Evolutionary conservation across 64 coral and sea anemone genomes (phyloP), one percentile per base, ranked within the genome.

Genomic region (Pocillopora verrucosa): DNA sequence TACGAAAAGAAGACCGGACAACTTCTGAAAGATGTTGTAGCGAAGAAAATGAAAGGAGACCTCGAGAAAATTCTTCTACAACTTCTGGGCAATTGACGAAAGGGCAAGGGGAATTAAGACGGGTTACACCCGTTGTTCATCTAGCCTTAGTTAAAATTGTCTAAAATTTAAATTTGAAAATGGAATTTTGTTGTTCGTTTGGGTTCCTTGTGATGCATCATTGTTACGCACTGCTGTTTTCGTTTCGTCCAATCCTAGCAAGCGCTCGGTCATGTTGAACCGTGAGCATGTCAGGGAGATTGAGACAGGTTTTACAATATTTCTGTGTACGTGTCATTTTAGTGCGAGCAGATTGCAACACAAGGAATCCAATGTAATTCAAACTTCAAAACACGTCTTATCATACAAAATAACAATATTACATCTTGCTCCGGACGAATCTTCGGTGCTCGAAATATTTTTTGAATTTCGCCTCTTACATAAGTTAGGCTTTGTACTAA

Each of bases 11-110:
- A 75, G 34, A 86, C 72, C 19, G 90, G 82, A 38, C 83, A 92
- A 22, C 16, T 73, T 30, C 83, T 92, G 1, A 75, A 26, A 70
- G 51, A 75, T 16, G 82, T 86, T 9, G 82, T 92, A 3, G 84
- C 58, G 56, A 78, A 92, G 37, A 85, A 67, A 77, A 74, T 92
- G 57, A 92, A 87, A 36, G 90, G 90, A 34, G 90, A 92, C 74
- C 81, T 86, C 9, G 90, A 92, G n/a, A 76, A 37, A 20, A 24
- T 92, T 16, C 73, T 92, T 15, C 73, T 92, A 58, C 74, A 92
- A 38, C 73, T 92, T 17, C 74, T 92, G 58, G 81, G 86, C 15
- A 68, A 75, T 34, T 75, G n/a, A 72, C 58, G 4, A 81, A 35
- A 81, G 10, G 20, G 20, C 19, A 16, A 75, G 19, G 7, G 9